These are phyloP conservation scores for Sebastiscus tertius DNA, from an alignment of 2,797 vertebrate genomes.

Conservation along the genomic window DNA sequence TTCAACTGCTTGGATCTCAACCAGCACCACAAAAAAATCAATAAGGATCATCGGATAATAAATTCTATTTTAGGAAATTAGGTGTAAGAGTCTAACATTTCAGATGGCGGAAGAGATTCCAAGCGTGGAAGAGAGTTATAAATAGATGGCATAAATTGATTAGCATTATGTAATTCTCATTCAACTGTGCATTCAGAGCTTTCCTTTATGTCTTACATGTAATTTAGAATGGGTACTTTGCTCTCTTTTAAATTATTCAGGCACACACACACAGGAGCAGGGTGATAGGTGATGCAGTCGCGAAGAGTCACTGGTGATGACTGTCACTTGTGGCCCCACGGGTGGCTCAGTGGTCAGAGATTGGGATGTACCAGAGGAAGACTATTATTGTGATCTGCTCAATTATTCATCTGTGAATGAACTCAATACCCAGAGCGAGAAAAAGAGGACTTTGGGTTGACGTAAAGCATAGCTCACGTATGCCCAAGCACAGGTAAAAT, in stretches of 20 bases:
- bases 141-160: constrained; percentile 39
- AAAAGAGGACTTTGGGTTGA: constrained; percentile 12
- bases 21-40: constrained; percentile 19
- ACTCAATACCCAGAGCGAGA: constrained; percentile 42
- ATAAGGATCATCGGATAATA: constrained; percentile 2
- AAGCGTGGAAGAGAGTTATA: constrained; percentile 6
- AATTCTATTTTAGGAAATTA: constrained; percentile 30
- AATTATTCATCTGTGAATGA: constrained; percentile 67
- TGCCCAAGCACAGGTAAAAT: constrained; percentile 2
- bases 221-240: constrained; percentile 48
- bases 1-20: background rate
- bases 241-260: constrained; percentile 59
- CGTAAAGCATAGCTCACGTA: constrained; percentile 16
- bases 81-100: constrained; percentile 29
- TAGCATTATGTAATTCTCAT: constrained; percentile 8
- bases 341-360: constrained; percentile 60
- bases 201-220: constrained; percentile 34
- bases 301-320: constrained; percentile 43
- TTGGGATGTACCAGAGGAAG: constrained; percentile 62
- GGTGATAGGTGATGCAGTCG: constrained; percentile 43
- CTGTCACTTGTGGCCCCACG: constrained; percentile 58
- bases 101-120: constrained; percentile 14
- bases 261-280: background rate
- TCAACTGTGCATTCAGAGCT: background rate
- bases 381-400: constrained; percentile 70